These are phyloP conservation scores for Erpetoichthys calabaricus DNA, from an alignment of 2,797 vertebrate species.

Conservation along the genomic window DNA sequence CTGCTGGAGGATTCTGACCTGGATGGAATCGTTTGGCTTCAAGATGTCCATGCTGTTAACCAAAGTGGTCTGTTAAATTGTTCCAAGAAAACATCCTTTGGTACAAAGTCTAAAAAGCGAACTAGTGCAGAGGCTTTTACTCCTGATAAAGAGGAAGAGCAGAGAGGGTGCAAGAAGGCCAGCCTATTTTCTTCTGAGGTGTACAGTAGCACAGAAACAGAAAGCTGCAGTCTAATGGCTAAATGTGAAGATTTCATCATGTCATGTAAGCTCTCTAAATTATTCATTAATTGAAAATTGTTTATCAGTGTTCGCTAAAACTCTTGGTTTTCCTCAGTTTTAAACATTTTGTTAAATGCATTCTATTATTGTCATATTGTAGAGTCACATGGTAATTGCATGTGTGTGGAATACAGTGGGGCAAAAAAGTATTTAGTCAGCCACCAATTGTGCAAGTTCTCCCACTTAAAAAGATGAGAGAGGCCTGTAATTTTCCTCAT, in stretches of 20 bases:
- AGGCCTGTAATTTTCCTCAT: no score
- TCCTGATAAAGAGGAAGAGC: constrained; percentile 20
- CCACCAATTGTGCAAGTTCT: no score
- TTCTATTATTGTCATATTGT: no score
- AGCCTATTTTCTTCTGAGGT: constrained; percentile 16
- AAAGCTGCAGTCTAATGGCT: background rate
- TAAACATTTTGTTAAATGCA: no score
- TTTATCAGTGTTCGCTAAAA: background rate
- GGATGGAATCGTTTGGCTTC: constrained; percentile 64
- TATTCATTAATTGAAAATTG: background rate
- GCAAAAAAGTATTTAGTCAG: no score
- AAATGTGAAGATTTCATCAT: constrained; percentile 15
- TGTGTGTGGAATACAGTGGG: no score
- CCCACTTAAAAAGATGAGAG: no score
- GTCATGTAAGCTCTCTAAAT: constrained; percentile 26
- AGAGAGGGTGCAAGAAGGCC: constrained; percentile 22
- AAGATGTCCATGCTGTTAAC: constrained; percentile 38
- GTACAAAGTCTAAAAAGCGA: constrained; percentile 36
- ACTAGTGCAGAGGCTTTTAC: constrained; percentile 15
- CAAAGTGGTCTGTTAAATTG: constrained; percentile 28
- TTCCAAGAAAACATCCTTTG: constrained; percentile 20
- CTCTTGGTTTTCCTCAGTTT: background rate
- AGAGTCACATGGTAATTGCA: no score
- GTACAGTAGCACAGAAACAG: background rate
- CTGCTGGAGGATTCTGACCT: constrained; percentile 64